phyloP scores from a whole-genome alignment of 2,113 vertebrate genomes.

The Dendrocopos noguchii region DNA sequence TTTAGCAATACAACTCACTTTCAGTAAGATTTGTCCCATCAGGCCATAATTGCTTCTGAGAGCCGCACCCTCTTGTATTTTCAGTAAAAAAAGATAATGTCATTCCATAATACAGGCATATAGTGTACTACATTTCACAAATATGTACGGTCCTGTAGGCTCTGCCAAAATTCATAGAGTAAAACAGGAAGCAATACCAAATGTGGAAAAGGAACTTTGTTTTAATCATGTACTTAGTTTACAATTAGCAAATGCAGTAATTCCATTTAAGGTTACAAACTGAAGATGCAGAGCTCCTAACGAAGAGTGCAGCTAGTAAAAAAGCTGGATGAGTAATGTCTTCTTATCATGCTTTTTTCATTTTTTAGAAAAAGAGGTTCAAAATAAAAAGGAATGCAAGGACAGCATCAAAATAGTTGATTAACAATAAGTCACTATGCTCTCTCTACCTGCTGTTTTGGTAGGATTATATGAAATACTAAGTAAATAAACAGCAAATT shows the following conservation, averaged over 20 bases:
- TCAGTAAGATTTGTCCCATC: conserved; percentile 15
- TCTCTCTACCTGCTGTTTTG: not conserved
- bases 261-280: conserved; percentile 60
- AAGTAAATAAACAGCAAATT: not conserved
- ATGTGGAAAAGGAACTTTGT: not conserved
- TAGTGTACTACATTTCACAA: not conserved
- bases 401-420: not conserved
- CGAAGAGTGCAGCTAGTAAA: not conserved
- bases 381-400: not conserved
- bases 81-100: not conserved
- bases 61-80: not conserved
- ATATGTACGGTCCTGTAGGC: not conserved
- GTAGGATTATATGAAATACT: not conserved
- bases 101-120: not conserved
- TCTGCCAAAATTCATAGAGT: not conserved
- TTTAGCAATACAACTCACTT: conserved; percentile 8
- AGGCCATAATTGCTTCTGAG: not conserved
- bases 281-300: not conserved
- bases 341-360: not conserved
- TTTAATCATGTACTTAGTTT: conserved; percentile 10
- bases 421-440: not conserved
- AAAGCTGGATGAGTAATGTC: not conserved
- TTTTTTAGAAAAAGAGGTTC: not conserved
- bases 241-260: not conserved
- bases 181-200: not conserved